A percentile compares a stretch with the other conserved stretches of the same genome.
Evolutionary conservation across 1,140 invertebrate species (phyloP).

Genomic region (Zaprionus gabonicus): DNA sequence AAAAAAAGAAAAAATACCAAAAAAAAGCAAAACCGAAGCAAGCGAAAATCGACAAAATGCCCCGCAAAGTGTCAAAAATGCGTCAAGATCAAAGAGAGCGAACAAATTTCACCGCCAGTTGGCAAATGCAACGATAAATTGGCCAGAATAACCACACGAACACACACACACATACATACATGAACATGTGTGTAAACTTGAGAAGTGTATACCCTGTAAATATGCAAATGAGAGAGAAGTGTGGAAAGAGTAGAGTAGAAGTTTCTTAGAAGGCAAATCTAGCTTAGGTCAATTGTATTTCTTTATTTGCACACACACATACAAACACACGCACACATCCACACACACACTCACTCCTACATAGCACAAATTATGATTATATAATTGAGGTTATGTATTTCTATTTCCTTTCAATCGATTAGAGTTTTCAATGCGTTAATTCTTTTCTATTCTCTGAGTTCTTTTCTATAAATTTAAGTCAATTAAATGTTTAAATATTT

Average conservation of each 20-base stretch:
- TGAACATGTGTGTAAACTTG: neutral
- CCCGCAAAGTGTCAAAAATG: slow-evolving; percentile 79
- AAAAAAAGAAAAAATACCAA: slow-evolving; percentile 18
- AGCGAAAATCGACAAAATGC: slow-evolving; percentile 55
- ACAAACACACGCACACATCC: no score
- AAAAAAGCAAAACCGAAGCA: slow-evolving; percentile 35
- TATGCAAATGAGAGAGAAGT: neutral
- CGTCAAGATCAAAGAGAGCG: slow-evolving; percentile 79
- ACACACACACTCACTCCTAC: no score
- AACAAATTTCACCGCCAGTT: slow-evolving; percentile 72
- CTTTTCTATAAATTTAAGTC: neutral
- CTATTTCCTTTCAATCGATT: no score
- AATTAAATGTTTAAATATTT: neutral
- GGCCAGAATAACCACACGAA: slow-evolving; percentile 51
- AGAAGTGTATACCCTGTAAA: slow-evolving; percentile 22
- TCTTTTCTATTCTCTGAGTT: neutral
- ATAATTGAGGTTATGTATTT: no score
- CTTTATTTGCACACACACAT: no score
- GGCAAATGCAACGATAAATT: slow-evolving; percentile 80
- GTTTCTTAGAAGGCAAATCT: neutral
- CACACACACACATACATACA: slow-evolving; percentile 1
- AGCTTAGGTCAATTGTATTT: no score
- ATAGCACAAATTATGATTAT: no score
- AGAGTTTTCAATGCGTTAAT: no score
- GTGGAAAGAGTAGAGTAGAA: neutral